phyloP scores from a whole-genome alignment of 1,140 invertebrate genomes.

The Trigoniulus corallinus region DNA sequence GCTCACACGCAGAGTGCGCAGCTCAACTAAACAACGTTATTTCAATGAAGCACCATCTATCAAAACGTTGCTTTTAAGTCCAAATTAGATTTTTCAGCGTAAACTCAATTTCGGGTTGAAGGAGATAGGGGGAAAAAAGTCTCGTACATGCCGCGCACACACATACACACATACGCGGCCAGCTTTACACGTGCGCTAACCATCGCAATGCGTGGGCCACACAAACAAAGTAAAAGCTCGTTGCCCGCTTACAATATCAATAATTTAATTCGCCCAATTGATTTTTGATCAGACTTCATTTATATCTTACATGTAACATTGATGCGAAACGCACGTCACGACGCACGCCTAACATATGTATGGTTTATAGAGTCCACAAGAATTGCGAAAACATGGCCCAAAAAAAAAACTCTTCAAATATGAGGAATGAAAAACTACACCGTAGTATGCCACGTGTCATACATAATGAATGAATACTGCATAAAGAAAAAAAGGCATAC shows the following conservation, averaged over 20 bases:
- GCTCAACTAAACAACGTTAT: slow-evolving; percentile 5
- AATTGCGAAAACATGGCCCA: no score
- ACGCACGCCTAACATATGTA: no score
- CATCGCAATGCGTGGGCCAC: background rate
- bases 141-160: background rate
- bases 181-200: background rate
- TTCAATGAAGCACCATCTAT: slow-evolving; percentile 5
- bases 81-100: slow-evolving; percentile 4
- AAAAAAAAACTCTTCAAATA: no score
- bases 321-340: no score
- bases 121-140: background rate
- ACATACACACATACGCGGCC: background rate
- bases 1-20: background rate
- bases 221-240: background rate
- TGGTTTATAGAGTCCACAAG: no score
- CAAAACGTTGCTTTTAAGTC: slow-evolving; percentile 6
- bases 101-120: slow-evolving; percentile 4
- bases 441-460: no score
- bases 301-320: no score
- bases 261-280: background rate
- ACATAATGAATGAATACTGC: no score
- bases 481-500: no score
- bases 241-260: background rate
- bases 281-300: background rate
- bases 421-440: no score